Conservation (phyloP, 2,888 invertebrate genomes). For the Cataglyphis altisquamis region DNA sequence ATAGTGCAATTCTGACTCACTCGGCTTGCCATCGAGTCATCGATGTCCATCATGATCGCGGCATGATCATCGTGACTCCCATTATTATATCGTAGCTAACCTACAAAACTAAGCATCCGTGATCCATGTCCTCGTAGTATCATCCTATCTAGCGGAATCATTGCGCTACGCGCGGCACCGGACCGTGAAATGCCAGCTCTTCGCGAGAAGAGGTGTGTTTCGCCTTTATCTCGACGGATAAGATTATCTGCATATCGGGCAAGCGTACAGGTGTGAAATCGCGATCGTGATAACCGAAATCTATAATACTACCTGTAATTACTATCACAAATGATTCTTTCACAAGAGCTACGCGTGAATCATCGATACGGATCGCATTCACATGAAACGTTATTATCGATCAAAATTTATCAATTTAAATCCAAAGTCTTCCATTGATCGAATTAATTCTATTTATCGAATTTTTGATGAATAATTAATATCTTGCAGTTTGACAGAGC, state of each 20-base stretch:
- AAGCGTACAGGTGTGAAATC: conserved; percentile 7
- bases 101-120: conserved; percentile 59
- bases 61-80: conserved; percentile 63
- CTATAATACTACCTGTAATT: conserved; percentile 27
- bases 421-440: background rate
- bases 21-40: conserved; percentile 52
- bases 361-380: conserved; percentile 14
- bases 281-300: conserved; percentile 9
- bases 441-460: background rate
- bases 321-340: conserved; percentile 2
- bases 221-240: conserved; percentile 10
- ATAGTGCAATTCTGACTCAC: conserved; percentile 50
- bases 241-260: conserved; percentile 38
- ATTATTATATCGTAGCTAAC: conserved; percentile 65
- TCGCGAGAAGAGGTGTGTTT: background rate
- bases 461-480: background rate
- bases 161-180: conserved; percentile 58
- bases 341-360: conserved; percentile 2
- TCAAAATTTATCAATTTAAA: background rate
- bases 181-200: conserved; percentile 62
- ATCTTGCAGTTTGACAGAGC: background rate
- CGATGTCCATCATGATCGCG: conserved; percentile 64
- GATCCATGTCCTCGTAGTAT: conserved; percentile 47
- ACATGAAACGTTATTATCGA: background rate
- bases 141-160: conserved; percentile 35